Evolutionary conservation across 2,888 invertebrate genomes (phyloP), one percentile per base, ranked within the genome.

Genomic region (Lasioglossum leucozonium): DNA sequence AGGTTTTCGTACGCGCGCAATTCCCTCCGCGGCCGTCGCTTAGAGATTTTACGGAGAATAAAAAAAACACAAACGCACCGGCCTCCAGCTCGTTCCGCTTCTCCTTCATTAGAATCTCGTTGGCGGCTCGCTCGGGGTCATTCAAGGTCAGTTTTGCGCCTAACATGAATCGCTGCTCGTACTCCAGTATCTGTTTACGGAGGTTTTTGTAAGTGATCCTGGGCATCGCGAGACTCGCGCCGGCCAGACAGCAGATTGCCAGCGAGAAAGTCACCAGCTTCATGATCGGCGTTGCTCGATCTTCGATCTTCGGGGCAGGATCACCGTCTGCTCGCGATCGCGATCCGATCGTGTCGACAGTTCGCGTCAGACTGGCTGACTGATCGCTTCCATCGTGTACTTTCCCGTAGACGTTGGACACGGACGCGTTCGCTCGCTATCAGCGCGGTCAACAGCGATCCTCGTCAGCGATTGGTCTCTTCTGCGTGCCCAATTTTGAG

Each of bases 91-190:
- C 97, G 2, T 93, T 88, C 30, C 94, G 93, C 91, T 97, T 97
- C 67, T 95, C 95, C 58, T 92, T 91, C 97, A 97, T 97, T 22
- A 97, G 94, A 22, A 96, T 95, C 71, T 95, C 94, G 93, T 97
- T 97, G 71, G 96, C 96, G 2, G 88, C 82, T 0, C 91, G 76
- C 94, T 97, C 97, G 16, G 95, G 95, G 11, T 94, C 91, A 26
- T 92, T 95, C 18, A 97, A 95, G 3, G 92, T 86, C 22, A 96
- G 91, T 73, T 95, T 95, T 0, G 96, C 96, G n/a, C 97, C 97
- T 13, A 97, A 88, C 0, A 95, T 91, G 10, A 94, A 87, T 0
- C 93, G 93, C 26, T 95, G 92, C 93, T 97, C 97, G 47, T 95
- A 94, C 77, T 95, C 91, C 18, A 96, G 91, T 55, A 97, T 94